Conservation (phyloP, 2,797 vertebrate genomes). For the Microctenopoma stevenorrisi region DNA sequence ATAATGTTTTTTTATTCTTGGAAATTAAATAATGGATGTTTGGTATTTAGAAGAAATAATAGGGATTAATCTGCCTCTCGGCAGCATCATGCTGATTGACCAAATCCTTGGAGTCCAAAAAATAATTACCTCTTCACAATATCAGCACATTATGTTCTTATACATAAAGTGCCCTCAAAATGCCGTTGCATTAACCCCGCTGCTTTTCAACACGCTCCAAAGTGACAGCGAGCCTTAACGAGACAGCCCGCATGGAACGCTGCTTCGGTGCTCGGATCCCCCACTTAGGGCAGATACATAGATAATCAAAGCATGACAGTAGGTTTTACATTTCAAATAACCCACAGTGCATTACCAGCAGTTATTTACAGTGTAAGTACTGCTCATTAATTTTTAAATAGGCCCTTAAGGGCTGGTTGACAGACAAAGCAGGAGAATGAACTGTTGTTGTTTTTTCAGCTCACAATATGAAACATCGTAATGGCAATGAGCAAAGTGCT, state of each 20-base stretch:
- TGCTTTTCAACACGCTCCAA: slow-evolving; percentile 41
- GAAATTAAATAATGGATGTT: slow-evolving; percentile 17
- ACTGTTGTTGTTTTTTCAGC: slow-evolving; percentile 73
- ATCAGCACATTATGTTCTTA: slow-evolving; percentile 25
- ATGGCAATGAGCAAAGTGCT: slow-evolving; percentile 78
- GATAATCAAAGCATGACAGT: slow-evolving; percentile 83
- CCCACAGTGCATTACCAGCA: slow-evolving; percentile 80
- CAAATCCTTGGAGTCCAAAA: slow-evolving; percentile 41
- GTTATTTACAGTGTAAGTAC: slow-evolving; percentile 85
- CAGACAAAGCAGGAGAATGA: slow-evolving; percentile 76
- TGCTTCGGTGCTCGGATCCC: slow-evolving; percentile 42
- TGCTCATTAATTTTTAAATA: slow-evolving; percentile 84
- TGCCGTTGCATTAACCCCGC: slow-evolving; percentile 32
- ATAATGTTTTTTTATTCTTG: background rate
- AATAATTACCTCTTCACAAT: slow-evolving; percentile 50
- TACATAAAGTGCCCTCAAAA: slow-evolving; percentile 40
- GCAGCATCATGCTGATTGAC: background rate
- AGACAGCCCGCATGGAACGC: slow-evolving; percentile 60
- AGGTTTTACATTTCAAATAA: slow-evolving; percentile 86
- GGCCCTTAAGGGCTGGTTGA: slow-evolving; percentile 82
- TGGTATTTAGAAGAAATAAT: background rate
- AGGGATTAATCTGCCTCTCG: background rate
- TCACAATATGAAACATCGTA: slow-evolving; percentile 78
- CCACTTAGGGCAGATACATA: slow-evolving; percentile 75
- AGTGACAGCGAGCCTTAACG: slow-evolving; percentile 61